Evolutionary conservation across 2,888 invertebrate species (phyloP).

Genomic region (Halictus ligatus): DNA sequence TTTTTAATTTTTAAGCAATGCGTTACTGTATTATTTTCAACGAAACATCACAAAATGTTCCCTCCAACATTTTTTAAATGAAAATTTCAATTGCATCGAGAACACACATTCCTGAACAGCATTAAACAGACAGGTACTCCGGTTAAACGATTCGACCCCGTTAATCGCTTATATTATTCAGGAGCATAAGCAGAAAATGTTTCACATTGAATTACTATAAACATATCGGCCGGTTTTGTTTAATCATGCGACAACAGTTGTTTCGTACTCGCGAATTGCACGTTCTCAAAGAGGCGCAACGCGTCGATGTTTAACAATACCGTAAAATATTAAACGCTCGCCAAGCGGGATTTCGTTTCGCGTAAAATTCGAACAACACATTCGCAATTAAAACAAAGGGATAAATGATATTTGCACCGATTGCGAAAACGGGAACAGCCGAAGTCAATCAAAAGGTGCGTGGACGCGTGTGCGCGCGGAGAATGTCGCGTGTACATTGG

Average conservation of each 20-base stretch:
- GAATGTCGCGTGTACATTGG: neutral
- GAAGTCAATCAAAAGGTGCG: conserved; percentile 28
- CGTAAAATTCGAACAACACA: neutral
- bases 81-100: neutral
- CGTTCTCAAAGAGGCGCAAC: neutral
- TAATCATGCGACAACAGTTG: neutral
- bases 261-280: neutral
- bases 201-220: neutral
- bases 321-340: neutral
- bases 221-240: neutral
- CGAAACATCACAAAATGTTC: neutral
- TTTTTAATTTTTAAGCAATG: too few species aligned
- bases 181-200: neutral
- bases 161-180: neutral
- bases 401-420: conserved; percentile 27
- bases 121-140: neutral
- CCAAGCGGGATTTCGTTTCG: neutral
- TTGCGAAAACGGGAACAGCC: conserved; percentile 13
- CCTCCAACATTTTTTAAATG: neutral
- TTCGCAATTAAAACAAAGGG: conserved; percentile 46
- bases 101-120: neutral
- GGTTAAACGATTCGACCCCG: neutral
- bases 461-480: neutral
- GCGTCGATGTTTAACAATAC: neutral
- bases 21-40: neutral